These are phyloP conservation scores for Scomber japonicus DNA, from an alignment of 2,113 vertebrate genomes.

Conservation along the genomic window DNA sequence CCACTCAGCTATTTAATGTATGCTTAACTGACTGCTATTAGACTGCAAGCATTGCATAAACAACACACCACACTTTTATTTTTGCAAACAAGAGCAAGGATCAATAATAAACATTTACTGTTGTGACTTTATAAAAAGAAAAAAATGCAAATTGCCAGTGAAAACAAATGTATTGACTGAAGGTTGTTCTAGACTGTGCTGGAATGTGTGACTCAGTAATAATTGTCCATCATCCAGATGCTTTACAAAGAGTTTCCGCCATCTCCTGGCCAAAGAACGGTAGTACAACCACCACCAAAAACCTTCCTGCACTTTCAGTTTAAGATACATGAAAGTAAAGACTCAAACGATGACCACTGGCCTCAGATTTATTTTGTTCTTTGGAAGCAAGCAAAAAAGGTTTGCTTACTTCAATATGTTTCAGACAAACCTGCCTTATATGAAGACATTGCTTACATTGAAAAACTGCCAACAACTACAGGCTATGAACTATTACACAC, in stretches of 20 bases:
- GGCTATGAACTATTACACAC: neutral
- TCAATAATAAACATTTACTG: neutral
- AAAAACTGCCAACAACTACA: neutral
- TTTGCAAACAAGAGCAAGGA: neutral
- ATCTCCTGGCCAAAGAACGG: conserved; percentile 43
- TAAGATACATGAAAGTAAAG: neutral
- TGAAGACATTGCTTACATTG: neutral
- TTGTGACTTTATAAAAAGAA: neutral
- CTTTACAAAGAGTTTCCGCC: conserved; percentile 18
- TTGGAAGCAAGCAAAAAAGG: neutral
- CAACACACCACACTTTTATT: neutral
- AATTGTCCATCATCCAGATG: neutral
- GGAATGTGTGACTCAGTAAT: neutral
- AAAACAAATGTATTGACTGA: neutral
- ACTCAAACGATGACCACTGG: neutral
- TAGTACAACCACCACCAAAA: neutral
- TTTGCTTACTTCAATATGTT: too few species aligned
- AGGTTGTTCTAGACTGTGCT: neutral
- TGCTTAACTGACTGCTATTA: neutral
- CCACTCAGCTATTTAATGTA: neutral
- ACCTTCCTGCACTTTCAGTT: neutral
- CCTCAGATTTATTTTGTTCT: neutral
- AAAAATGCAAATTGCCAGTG: neutral
- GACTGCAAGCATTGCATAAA: neutral
- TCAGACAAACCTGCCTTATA: neutral